phyloP scores from a whole-genome alignment of 2,113 vertebrate species.

The Erythrocercus mccallii region DNA sequence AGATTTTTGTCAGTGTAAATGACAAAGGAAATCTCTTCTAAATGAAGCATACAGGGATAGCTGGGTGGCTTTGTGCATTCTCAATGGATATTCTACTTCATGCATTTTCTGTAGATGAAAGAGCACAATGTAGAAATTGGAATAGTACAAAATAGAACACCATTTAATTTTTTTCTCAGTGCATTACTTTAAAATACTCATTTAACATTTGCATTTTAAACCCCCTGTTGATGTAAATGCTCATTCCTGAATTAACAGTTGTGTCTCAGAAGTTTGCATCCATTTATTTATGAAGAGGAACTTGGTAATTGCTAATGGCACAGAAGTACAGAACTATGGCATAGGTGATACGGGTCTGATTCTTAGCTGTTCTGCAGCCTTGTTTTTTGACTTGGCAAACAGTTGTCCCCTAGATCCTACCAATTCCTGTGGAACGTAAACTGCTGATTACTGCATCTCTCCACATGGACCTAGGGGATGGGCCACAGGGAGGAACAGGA shows the following conservation, averaged over 20 bases:
- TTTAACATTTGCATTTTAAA: not conserved
- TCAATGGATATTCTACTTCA: not conserved
- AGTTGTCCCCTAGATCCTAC: not conserved
- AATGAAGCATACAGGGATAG: rapidly evolving
- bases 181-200: not conserved
- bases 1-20: not conserved
- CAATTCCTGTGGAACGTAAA: not conserved
- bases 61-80: not conserved
- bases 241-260: not conserved
- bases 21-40: not conserved
- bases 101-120: not conserved
- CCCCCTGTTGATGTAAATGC: not conserved
- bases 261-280: not conserved
- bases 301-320: not conserved
- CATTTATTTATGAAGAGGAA: not conserved
- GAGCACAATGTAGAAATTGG: not conserved
- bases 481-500: not conserved
- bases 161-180: not conserved
- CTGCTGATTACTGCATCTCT: not conserved
- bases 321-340: not conserved
- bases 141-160: not conserved
- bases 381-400: not conserved
- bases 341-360: not conserved
- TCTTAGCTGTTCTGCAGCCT: not conserved
- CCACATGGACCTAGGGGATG: not conserved